Evolutionary conservation across 2,113 vertebrate genomes (phyloP), one percentile per base, ranked within the genome.

Genomic region (Propithecus coquereli): DNA sequence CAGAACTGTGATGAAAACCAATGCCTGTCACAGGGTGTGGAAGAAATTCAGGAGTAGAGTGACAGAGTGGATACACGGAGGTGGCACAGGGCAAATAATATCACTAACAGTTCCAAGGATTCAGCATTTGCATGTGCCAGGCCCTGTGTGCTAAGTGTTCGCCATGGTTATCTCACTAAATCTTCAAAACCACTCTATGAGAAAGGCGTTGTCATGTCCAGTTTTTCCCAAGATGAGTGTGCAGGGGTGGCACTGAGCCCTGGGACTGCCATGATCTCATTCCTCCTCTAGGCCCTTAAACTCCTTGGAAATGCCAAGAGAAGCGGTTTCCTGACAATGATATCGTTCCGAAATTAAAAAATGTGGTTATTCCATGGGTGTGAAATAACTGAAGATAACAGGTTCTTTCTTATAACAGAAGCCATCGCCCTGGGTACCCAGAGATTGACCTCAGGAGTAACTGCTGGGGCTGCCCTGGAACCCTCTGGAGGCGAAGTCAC

Each of bases 91-190:
- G 23, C 12, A 45, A 50, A 73, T 13, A 37, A 16, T 2, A 7
- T 1, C 45, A n/a, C 14, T 18, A 3, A 32, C 18, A 7, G 27
- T 22, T 4, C 27, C 10, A 32, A 0, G 11, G 6, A 3, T 25
- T 13, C 63, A 50, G 47, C 34, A 5, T 43, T 40, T 8, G 30
- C 23, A 11, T 61, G 59, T 61, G 59, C 6, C 59, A 61, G 2
- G 8, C 59, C 59, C 61, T 30, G 27, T 30, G 27, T 63, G 61
- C 61, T 30, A 63, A 30, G 61, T 63, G 61, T 63, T 12, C 30
- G 27, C 61, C 27, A 30, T 10, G 27, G 61, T 63, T 11, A 61
- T 9, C 59, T 63, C 25, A 30, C 25, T 63, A 30, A 30, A 63
- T 63, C 65, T n/a, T 66, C 73, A 83, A 68, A 83, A 27, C n/a